Evolutionary conservation across 1,140 invertebrate species (phyloP), one percentile per base, ranked within the genome.

Genomic region (Lucilia sericata): DNA sequence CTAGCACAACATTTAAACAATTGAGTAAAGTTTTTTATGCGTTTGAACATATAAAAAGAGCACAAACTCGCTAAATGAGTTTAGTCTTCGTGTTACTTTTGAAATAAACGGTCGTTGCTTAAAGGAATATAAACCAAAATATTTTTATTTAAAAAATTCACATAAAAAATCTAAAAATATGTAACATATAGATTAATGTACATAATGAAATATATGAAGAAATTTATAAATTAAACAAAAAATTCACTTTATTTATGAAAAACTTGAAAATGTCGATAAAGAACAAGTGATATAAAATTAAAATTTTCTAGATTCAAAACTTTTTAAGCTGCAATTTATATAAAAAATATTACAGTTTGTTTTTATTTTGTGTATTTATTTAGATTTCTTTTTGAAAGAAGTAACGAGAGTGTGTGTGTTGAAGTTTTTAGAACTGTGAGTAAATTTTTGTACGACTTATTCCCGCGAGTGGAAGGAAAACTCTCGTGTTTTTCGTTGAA

Each of bases 281-380:
- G 12, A 1, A 55, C 1, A 8, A 55, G 12, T 55, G 34, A 2
- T 13, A 76, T 42, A 8, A n/a, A 17, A 17, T 76, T 17, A 17
- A 76, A 34, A 42, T 55, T 42, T 17, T 42, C 12, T 8, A 76
- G 2, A 14, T 17, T 34, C 14, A 19, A 42, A 42, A 17, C n/a
- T 9, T 76, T 80, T 30, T 30, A 19, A 49, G n/a, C n/a, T 78
- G 14, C 76, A 80, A 80, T 49, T 34, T 19, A 8, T 47, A 36
- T n/a, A 36, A 78, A 30, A 78, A 78, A 42, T 42, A 42, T 42
- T 13, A n/a, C 13, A 76, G 42, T 75, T 36, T 21, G 74, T 80
- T 80, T 80, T 80, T 80, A 80, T 80, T 80, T 80, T 80, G 76
- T 80, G 76, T 80, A 80, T 80, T 80, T 80, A 80, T 80, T 51